These are phyloP conservation scores for Xenopus petersii DNA, from an alignment of 2,797 vertebrate genomes.

Conservation along the genomic window DNA sequence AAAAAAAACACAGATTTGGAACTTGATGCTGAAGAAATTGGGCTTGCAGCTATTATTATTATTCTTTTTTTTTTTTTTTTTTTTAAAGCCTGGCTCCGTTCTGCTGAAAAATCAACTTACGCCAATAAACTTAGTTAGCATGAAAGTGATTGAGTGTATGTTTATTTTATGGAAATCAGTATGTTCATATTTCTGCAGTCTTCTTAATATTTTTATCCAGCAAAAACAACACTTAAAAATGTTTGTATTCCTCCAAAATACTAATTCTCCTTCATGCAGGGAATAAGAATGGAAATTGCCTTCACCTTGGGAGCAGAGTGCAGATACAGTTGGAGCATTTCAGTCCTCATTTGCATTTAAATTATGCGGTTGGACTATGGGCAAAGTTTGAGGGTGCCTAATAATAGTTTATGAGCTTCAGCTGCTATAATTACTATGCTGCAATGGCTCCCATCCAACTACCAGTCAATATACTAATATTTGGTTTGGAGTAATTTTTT, in stretches of 20 bases:
- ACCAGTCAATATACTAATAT: slow-evolving; percentile 41
- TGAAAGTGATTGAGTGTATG: slow-evolving; percentile 3
- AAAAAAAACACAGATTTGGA: neutral
- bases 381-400: slow-evolving; percentile 35
- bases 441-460: slow-evolving; percentile 26
- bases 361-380: slow-evolving; percentile 38
- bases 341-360: slow-evolving; percentile 45
- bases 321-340: slow-evolving; percentile 34
- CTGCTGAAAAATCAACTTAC: neutral
- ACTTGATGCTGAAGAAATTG: neutral
- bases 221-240: slow-evolving; percentile 14
- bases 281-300: slow-evolving; percentile 36
- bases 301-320: slow-evolving; percentile 43
- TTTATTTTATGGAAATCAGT: slow-evolving; percentile 5
- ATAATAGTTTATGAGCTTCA: slow-evolving; percentile 32
- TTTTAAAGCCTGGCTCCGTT: slow-evolving; percentile 1
- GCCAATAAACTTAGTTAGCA: slow-evolving; percentile 8
- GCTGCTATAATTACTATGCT: slow-evolving; percentile 39
- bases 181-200: slow-evolving; percentile 2
- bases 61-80: neutral
- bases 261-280: slow-evolving; percentile 30
- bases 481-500: slow-evolving; percentile 24
- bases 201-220: slow-evolving; percentile 3
- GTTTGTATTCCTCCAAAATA: slow-evolving; percentile 15
- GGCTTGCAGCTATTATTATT: neutral